Evolutionary conservation across 2,797 vertebrate genomes (phyloP).

Genomic region (Phrynocephalus guinanensis): DNA sequence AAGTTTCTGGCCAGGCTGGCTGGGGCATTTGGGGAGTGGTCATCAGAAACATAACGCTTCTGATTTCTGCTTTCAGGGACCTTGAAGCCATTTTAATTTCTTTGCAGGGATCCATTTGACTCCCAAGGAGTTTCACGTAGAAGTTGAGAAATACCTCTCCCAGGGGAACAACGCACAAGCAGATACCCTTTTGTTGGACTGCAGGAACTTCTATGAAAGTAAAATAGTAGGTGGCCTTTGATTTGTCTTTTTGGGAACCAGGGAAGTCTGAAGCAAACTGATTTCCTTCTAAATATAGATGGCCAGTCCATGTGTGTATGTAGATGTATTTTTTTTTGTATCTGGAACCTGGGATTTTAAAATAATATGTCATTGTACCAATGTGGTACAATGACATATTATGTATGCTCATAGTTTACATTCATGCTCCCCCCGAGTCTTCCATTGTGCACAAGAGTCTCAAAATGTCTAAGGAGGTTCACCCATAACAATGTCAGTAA

Average conservation of each 20-base stretch:
- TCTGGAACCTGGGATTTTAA: no score
- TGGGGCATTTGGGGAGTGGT: no score
- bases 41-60: no score
- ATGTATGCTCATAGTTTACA: no score
- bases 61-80: neutral
- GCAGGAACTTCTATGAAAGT: conserved; percentile 98
- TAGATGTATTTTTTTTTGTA: no score
- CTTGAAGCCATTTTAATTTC: neutral
- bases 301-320: neutral
- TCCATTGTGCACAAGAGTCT: no score
- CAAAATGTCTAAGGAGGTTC: no score
- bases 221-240: conserved; percentile 90
- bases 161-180: conserved; percentile 71
- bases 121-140: conserved; percentile 92
- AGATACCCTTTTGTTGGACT: conserved; percentile 93
- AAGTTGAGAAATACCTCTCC: conserved; percentile 87
- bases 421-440: no score
- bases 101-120: conserved; percentile 88
- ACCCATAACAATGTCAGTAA: no score
- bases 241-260: neutral
- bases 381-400: no score
- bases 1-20: no score
- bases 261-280: neutral
- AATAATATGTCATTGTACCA: no score
- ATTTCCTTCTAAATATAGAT: neutral